Conservation (phyloP, 1,140 invertebrate species). For the Zaprionus kolodkinae region DNA sequence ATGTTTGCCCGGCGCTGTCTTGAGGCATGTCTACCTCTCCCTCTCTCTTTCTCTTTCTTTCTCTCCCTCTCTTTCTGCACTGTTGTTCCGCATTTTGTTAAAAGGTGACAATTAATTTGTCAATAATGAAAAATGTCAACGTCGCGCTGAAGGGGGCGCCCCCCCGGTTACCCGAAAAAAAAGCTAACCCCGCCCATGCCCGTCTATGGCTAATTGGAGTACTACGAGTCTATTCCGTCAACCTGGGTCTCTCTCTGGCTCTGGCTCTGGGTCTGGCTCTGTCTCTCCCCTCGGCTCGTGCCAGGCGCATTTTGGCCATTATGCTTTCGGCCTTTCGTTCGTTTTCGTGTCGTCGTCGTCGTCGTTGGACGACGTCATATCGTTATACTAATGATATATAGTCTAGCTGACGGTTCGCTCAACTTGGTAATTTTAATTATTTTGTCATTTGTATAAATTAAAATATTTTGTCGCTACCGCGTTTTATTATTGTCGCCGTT, state of each 20-base stretch:
- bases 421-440: slow-evolving; percentile 72
- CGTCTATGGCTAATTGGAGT: slow-evolving; percentile 21
- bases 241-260: neutral
- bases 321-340: slow-evolving; percentile 41
- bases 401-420: slow-evolving; percentile 57
- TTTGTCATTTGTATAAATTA: slow-evolving; percentile 83
- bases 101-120: slow-evolving; percentile 83
- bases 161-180: neutral
- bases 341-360: slow-evolving; percentile 15
- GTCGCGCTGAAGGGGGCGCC: slow-evolving; percentile 14
- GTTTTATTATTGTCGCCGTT: slow-evolving; percentile 26
- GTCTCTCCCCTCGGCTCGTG: slow-evolving; percentile 27
- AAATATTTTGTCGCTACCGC: slow-evolving; percentile 59
- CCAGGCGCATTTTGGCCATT: slow-evolving; percentile 54
- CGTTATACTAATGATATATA: slow-evolving; percentile 74
- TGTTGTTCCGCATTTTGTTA: slow-evolving; percentile 71
- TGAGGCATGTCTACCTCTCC: slow-evolving; percentile 13
- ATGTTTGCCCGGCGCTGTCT: slow-evolving; percentile 11
- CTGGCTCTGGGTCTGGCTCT: neutral
- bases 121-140: slow-evolving; percentile 76
- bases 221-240: slow-evolving; percentile 16
- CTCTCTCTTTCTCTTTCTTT: too few relatives aligned
- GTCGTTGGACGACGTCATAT: slow-evolving; percentile 26
- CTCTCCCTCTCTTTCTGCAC: neutral
- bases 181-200: neutral